Conservation (phyloP, 1,140 invertebrate genomes). For the Hypsibius dujardini region DNA sequence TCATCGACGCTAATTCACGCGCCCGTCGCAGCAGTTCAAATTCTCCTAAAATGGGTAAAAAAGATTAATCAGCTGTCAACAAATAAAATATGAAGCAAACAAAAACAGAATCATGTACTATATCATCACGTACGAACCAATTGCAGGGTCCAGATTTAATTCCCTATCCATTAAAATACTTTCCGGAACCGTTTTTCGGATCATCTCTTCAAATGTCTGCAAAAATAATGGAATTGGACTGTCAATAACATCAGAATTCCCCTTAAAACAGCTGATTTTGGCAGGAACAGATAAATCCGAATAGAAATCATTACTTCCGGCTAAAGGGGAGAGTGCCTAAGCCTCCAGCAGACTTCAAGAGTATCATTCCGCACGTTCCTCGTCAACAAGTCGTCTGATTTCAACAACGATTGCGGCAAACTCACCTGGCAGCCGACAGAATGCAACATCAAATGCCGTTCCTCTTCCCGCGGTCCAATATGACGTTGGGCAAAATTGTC, state of each 20-base stretch:
- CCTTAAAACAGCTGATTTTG: too few species aligned
- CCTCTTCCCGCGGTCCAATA: constrained; percentile 68
- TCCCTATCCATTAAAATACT: constrained; percentile 57
- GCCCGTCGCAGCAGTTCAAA: constrained; percentile 64
- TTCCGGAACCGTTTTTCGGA: constrained; percentile 60
- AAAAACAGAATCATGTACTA: constrained; percentile 21
- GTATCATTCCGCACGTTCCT: too few species aligned
- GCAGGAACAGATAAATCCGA: too few species aligned
- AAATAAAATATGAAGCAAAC: constrained; percentile 18
- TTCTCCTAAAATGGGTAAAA: constrained; percentile 47
- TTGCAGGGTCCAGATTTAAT: constrained; percentile 54
- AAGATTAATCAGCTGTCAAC: neutral
- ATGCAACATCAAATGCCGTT: constrained; percentile 67
- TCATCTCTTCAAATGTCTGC: constrained; percentile 54
- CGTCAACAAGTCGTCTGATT: too few species aligned
- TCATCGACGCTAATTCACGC: constrained; percentile 58
- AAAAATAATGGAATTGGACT: too few species aligned
- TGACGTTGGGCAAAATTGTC: constrained; percentile 66
- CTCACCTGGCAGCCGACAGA: constrained; percentile 62
- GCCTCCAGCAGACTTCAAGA: too few species aligned
- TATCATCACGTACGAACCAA: constrained; percentile 44
- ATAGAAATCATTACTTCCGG: too few species aligned
- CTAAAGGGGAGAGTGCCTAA: too few species aligned
- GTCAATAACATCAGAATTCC: too few species aligned
- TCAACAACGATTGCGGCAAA: too few species aligned